Conservation (phyloP, 2,113 vertebrate species). For the Ophthalmolycus amberensis region DNA sequence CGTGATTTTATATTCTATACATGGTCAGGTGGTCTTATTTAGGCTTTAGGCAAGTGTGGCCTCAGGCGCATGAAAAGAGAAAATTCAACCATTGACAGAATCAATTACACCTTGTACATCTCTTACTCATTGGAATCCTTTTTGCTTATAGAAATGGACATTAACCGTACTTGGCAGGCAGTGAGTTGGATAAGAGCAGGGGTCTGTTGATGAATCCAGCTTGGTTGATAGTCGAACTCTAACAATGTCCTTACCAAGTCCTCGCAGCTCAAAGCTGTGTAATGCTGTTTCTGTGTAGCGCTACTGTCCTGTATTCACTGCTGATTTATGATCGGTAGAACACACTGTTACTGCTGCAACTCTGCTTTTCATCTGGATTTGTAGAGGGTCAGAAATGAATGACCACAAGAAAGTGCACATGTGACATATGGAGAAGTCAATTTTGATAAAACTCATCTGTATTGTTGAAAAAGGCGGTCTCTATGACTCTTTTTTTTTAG, state of each 20-base stretch:
- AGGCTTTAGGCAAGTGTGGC: slow-evolving; percentile 38
- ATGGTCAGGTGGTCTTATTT: slow-evolving; percentile 44
- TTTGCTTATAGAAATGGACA: slow-evolving; percentile 46
- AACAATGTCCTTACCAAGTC: slow-evolving; percentile 50
- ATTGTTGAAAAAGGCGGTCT: not conserved
- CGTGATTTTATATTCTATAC: slow-evolving; percentile 10
- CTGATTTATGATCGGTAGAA: slow-evolving; percentile 52
- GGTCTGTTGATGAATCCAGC: slow-evolving; percentile 47
- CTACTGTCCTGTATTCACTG: slow-evolving; percentile 38
- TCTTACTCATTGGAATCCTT: slow-evolving; percentile 34
- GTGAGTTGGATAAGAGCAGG: slow-evolving; percentile 44
- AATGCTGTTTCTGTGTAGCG: slow-evolving; percentile 18
- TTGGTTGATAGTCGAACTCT: slow-evolving; percentile 30
- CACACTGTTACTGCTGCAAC: slow-evolving; percentile 25
- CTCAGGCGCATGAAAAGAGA: slow-evolving; percentile 27
- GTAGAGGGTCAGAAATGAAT: slow-evolving; percentile 18
- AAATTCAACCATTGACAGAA: slow-evolving; percentile 34
- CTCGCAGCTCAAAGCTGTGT: slow-evolving; percentile 16
- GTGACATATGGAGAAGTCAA: not conserved
- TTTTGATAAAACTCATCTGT: not conserved
- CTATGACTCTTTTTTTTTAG: not conserved
- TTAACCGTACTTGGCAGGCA: slow-evolving; percentile 38
- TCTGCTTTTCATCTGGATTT: slow-evolving; percentile 37
- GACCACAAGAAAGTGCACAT: slow-evolving; percentile 4
- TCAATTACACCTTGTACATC: slow-evolving; percentile 50